A percentile compares a stretch with the other conserved stretches of the same genome.
Conservation (phyloP, 1,140 invertebrate species). For the Hypsibius dujardini region DNA sequence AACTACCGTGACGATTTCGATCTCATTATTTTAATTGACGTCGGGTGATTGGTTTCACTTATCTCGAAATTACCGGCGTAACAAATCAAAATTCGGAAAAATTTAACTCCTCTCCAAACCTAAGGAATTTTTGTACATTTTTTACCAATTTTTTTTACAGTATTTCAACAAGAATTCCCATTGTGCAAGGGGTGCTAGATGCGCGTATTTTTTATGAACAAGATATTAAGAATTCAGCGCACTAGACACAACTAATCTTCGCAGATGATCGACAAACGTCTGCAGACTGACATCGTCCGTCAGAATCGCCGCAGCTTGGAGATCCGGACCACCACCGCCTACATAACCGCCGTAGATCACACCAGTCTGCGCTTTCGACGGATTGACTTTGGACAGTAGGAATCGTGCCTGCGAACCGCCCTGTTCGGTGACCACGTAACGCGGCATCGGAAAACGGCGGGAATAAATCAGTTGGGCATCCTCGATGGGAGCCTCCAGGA, state of each 20-base stretch:
- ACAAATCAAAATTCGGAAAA: too few species aligned
- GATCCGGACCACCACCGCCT: conserved; percentile 51
- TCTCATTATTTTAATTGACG: too few species aligned
- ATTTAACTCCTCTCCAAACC: too few species aligned
- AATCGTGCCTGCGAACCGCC: conserved; percentile 90
- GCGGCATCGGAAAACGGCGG: conserved; percentile 90
- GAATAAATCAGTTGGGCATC: conserved; percentile 91
- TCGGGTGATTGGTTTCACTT: too few species aligned
- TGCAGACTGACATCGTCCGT: conserved; percentile 98
- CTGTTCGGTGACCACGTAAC: conserved; percentile 97
- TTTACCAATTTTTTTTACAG: too few species aligned
- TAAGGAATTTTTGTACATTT: too few species aligned
- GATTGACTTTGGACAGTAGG: conserved; percentile 95
- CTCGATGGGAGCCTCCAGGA: conserved; percentile 83
- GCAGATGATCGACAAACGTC: conserved; percentile 99
- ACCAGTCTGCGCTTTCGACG: conserved; percentile 98
- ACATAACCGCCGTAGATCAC: conserved; percentile 61
- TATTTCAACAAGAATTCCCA: too few species aligned
- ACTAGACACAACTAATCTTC: conserved; percentile 79
- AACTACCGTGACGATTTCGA: too few species aligned
- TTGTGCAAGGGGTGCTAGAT: too few species aligned
- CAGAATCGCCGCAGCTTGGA: conserved; percentile 57
- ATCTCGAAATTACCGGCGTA: too few species aligned
- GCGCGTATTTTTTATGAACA: too few species aligned
- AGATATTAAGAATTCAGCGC: background rate